Base-by-base conservation (phyloP, 2,888 invertebrate genomes). In the Calameuta pallipes region DNA sequence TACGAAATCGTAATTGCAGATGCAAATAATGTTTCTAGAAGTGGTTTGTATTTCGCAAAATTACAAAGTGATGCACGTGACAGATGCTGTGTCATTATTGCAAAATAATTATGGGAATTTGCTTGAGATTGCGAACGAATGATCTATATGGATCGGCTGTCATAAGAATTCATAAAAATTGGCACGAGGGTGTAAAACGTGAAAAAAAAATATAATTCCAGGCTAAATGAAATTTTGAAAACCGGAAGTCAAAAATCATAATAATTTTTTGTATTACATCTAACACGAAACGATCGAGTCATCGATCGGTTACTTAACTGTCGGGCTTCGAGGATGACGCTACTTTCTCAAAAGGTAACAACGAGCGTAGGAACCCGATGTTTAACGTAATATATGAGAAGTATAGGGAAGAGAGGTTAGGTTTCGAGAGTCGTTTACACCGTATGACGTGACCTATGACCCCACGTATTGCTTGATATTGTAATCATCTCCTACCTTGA, bases 341-440 rank as follows among this genome's bases (percentile, higher is more conserved):
- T 71, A 31, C 71, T 71, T 71, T 71, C 71, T 71, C 71, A 34
- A 71, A 31, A 34, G 33, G 71, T 71, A 33, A 71, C 71, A 71
- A 71, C 71, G 71, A 31, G 15, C 71, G 71, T 34, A 34, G 71
- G 6, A 34, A 15, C 71, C 31, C 34, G 30, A 33, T 71, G 33
- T 71, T 71, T 15, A 71, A 31, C 71, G 71, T 31, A 71, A 71
- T 31, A 23, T 71, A 34, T 6, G 31, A 1, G 71, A 71, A 71
- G 71, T 23, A 34, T 23, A 23, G 15, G 71, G 31, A 34, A 34
- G 33, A 71, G 31, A 71, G 71, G 71, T 34, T 33, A 71, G 71
- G 71, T 71, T 71, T 71, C 71, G 71, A 71, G 71, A 71, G 71
- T 34, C 71, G 71, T 71, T 71, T 31, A 71, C 71, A 23, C 30